A percentile compares a stretch with the other conserved stretches of the same genome.
Conservation (phyloP, 2,888 invertebrate species). For the Fissipunctia ypsillon region DNA sequence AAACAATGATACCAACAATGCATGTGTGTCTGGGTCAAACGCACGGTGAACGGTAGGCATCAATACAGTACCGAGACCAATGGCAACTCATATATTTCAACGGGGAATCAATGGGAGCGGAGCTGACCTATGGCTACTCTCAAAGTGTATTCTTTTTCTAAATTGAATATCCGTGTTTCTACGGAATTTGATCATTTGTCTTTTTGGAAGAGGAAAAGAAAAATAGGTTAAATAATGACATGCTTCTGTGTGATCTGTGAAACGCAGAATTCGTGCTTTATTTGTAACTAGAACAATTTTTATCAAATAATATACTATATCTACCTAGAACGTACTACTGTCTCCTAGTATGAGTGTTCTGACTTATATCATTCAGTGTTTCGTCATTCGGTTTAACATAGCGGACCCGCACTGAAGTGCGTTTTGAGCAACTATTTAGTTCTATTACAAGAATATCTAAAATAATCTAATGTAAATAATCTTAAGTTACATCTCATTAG, state of each 20-base stretch:
- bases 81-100: constrained; percentile 47
- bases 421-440: neutral
- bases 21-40: constrained; percentile 15
- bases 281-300: neutral
- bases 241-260: neutral
- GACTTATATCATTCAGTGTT: too few relatives aligned
- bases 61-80: constrained; percentile 49
- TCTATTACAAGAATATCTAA: neutral
- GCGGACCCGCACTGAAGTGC: neutral
- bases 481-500: neutral
- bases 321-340: neutral
- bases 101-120: constrained; percentile 46
- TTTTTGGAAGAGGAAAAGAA: constrained; percentile 11
- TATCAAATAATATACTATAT: neutral
- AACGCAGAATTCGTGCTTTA: neutral
- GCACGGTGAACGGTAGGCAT: constrained; percentile 25
- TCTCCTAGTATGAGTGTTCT: neutral
- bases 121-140: constrained; percentile 31
- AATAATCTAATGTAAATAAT: constrained; percentile 1
- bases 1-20: neutral
- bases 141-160: constrained; percentile 44
- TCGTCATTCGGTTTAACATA: neutral
- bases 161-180: constrained; percentile 51
- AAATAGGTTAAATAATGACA: neutral
- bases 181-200: constrained; percentile 25